Conservation (phyloP, 2,113 vertebrate species). For the Pontoporia blainvillei region DNA sequence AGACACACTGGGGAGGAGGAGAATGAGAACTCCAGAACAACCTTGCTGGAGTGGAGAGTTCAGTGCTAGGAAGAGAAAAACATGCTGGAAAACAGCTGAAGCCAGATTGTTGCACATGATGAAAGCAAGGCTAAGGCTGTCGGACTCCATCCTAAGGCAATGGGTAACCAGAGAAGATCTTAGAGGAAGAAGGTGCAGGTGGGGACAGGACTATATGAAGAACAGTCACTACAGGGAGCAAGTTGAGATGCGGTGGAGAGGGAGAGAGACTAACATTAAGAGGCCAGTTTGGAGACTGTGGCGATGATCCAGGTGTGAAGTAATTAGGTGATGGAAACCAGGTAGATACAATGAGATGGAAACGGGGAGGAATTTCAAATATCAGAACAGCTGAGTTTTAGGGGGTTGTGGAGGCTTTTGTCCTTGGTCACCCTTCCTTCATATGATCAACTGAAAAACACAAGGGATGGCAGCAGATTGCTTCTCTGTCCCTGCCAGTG, state of each 20-base stretch:
- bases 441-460: background rate
- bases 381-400: background rate
- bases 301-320: too few relatives aligned
- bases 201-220: background rate
- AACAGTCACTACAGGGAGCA: background rate
- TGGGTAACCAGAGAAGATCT: background rate
- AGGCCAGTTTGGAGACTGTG: background rate
- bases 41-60: background rate
- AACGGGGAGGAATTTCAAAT: background rate
- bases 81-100: background rate
- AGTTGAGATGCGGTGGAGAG: background rate
- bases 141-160: background rate
- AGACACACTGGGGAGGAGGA: fast-evolving
- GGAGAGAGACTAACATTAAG: background rate
- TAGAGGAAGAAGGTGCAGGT: background rate
- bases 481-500: background rate
- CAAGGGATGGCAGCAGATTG: background rate
- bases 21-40: background rate
- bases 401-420: background rate
- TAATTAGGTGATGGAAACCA: background rate
- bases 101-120: background rate
- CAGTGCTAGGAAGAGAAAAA: background rate
- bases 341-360: background rate
- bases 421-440: background rate
- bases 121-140: background rate